phyloP scores from a whole-genome alignment of 2,888 invertebrate genomes.

The Rhamphomyia laevipes region DNA sequence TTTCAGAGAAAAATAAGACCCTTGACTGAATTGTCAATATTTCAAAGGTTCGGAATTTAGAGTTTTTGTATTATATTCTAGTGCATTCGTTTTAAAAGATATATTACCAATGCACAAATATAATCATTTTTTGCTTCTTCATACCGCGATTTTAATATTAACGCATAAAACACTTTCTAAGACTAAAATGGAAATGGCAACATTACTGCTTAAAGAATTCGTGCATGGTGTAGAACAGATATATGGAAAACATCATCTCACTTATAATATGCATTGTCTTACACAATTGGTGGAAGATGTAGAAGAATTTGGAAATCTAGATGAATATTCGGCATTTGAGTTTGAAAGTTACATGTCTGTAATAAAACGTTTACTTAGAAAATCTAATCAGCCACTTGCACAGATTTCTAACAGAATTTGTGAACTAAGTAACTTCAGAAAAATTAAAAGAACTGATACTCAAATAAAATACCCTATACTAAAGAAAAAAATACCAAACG shows the following conservation, averaged over 20 bases:
- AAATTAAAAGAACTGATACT: neutral
- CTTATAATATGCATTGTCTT: slow-evolving; percentile 18
- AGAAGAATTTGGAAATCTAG: slow-evolving; percentile 14
- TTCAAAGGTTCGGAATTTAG: slow-evolving; percentile 16
- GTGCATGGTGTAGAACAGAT: slow-evolving; percentile 12
- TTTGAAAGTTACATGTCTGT: too few species aligned
- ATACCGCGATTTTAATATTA: slow-evolving; percentile 16
- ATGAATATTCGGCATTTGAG: slow-evolving; percentile 18
- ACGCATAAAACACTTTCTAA: slow-evolving; percentile 9
- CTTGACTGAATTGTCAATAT: too few species aligned
- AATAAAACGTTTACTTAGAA: neutral
- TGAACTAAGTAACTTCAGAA: slow-evolving; percentile 5
- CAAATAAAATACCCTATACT: neutral
- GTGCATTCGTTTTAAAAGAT: slow-evolving; percentile 16
- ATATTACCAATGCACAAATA: slow-evolving; percentile 10
- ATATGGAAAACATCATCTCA: slow-evolving; percentile 15
- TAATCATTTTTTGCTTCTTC: slow-evolving; percentile 16
- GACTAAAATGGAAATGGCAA: slow-evolving; percentile 13
- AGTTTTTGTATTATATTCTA: slow-evolving; percentile 16
- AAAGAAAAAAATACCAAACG: too few species aligned
- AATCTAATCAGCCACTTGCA: slow-evolving; percentile 13
- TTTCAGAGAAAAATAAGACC: too few species aligned
- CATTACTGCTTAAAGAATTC: slow-evolving; percentile 16
- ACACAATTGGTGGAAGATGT: slow-evolving; percentile 16
- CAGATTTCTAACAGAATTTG: slow-evolving; percentile 15